These are phyloP conservation scores for Helogale parvula DNA, from an alignment of 2,113 vertebrate genomes.

Conservation along the genomic window DNA sequence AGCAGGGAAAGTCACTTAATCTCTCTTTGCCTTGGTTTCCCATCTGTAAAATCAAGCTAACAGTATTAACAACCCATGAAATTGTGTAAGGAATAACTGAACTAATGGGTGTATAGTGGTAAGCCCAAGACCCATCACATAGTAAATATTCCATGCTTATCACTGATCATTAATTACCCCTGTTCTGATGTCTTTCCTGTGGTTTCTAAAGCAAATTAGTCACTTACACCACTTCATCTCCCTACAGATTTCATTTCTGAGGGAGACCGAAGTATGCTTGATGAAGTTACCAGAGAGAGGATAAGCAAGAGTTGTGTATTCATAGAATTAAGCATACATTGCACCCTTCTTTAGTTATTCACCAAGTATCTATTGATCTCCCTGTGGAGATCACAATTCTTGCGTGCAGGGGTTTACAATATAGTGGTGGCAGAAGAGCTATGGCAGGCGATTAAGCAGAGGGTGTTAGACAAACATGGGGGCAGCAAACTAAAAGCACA, in stretches of 20 bases:
- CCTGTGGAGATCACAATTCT: background rate
- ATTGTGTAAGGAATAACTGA: background rate
- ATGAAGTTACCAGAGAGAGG: background rate
- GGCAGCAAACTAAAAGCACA: accelerated
- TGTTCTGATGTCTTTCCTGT: background rate
- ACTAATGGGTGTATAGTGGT: background rate
- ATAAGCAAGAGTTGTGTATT: background rate
- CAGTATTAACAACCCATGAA: background rate
- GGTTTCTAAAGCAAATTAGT: background rate
- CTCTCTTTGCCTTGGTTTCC: background rate
- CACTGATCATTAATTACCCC: background rate
- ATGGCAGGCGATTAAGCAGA: background rate
- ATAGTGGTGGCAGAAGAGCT: background rate
- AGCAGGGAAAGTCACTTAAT: background rate
- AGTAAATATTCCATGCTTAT: no score
- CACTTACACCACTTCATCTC: background rate
- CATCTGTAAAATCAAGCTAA: background rate
- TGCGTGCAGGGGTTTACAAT: background rate
- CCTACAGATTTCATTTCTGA: background rate
- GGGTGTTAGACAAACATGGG: no score
- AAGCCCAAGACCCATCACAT: background rate
- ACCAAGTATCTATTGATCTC: background rate
- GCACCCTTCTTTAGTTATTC: background rate
- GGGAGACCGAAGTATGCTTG: background rate
- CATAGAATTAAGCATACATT: background rate